phyloP scores from a whole-genome alignment of 2,113 vertebrate species.

The Centrocercus urophasianus region DNA sequence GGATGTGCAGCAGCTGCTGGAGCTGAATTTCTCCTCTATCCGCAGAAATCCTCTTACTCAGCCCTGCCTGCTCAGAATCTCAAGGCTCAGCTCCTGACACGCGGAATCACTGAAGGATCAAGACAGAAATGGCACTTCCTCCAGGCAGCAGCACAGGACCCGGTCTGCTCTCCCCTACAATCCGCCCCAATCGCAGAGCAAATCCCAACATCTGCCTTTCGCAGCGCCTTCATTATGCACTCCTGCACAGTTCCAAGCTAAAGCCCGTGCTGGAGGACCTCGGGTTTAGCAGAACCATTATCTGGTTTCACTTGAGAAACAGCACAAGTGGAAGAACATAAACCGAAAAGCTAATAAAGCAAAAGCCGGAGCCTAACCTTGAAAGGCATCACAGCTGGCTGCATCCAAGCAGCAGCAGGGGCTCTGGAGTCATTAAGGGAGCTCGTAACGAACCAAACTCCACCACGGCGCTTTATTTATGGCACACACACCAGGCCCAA shows the following conservation, averaged over 20 bases:
- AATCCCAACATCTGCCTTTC: background rate
- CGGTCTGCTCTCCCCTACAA: background rate
- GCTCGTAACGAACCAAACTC: background rate
- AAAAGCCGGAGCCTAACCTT: background rate
- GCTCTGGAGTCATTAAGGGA: background rate
- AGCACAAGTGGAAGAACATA: background rate
- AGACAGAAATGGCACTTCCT: conserved; percentile 36
- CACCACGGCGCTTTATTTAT: background rate
- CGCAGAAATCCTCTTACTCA: conserved; percentile 29
- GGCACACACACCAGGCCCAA: background rate
- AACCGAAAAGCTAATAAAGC: background rate
- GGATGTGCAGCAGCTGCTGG: background rate
- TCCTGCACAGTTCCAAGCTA: background rate
- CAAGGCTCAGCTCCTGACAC: conserved; percentile 39
- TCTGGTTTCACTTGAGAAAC: background rate
- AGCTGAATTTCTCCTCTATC: background rate
- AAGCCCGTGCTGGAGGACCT: background rate
- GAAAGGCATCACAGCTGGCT: background rate
- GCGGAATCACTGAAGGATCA: conserved; percentile 35
- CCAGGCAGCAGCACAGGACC: background rate
- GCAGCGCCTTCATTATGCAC: background rate
- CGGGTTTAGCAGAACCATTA: background rate
- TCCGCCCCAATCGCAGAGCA: background rate
- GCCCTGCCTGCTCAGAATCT: conserved; percentile 7
- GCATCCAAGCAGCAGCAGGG: background rate